These are phyloP conservation scores for Sweltsa coloradensis DNA, from an alignment of 1,140 invertebrate species.

Conservation along the genomic window DNA sequence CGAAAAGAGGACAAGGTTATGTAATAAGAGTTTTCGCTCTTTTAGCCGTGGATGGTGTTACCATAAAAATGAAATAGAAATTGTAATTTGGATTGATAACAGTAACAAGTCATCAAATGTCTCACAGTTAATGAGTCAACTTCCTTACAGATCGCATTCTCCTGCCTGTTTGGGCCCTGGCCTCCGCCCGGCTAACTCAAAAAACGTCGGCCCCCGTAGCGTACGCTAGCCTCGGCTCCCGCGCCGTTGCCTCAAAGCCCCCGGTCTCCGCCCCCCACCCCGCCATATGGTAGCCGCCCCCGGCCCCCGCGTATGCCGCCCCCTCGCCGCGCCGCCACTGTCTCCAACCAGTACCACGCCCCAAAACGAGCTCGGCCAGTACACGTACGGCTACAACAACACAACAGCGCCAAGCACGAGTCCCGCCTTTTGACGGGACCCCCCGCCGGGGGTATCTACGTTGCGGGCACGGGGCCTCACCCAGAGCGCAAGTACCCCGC, in stretches of 20 bases:
- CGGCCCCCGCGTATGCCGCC: not conserved
- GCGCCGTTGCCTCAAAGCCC: not conserved
- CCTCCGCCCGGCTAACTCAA: no score
- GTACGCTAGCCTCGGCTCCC: not conserved
- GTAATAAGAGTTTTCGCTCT: no score
- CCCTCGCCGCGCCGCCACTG: constrained; percentile 13
- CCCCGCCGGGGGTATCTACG: constrained; percentile 17
- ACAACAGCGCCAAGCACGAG: constrained; percentile 19
- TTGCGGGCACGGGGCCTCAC: constrained; percentile 19
- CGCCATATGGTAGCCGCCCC: not conserved
- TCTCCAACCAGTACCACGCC: constrained; percentile 36
- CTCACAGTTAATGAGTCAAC: no score
- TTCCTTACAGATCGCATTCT: no score
- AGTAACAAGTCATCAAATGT: no score
- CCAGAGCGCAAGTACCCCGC: constrained; percentile 36
- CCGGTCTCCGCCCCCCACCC: not conserved
- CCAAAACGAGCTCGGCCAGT: constrained; percentile 50
- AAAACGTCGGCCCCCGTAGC: not conserved
- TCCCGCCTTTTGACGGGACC: constrained; percentile 1
- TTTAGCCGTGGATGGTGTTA: no score
- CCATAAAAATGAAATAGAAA: no score
- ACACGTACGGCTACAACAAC: constrained; percentile 24
- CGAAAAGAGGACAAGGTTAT: no score
- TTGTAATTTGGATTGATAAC: no score
- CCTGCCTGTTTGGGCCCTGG: no score